A percentile compares a stretch with the other conserved stretches of the same genome.
Conservation (phyloP, 2,888 invertebrate genomes). For the Drosophila melanocephala region DNA sequence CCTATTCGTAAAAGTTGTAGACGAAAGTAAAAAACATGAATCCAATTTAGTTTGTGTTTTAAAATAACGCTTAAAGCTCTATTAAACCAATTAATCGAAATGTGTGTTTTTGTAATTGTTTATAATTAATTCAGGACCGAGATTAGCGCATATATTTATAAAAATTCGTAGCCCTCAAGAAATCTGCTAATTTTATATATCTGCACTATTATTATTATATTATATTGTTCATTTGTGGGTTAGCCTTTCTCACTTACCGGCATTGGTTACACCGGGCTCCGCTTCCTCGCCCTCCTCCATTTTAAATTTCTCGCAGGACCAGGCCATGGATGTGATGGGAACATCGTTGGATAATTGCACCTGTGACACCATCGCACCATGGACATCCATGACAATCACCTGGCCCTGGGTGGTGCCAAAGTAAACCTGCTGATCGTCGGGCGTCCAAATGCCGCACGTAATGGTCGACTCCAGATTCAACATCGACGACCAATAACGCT, state of each 20-base stretch:
- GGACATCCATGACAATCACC: constrained; percentile 98
- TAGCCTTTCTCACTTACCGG: constrained; percentile 77
- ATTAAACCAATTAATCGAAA: background rate
- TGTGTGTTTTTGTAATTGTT: background rate
- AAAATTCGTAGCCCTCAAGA: background rate
- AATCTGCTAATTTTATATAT: background rate
- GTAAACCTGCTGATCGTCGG: constrained; percentile 98
- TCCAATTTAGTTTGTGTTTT: background rate
- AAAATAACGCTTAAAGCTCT: fast-evolving
- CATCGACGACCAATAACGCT: constrained; percentile 99
- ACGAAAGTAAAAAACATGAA: background rate
- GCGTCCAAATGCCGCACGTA: constrained; percentile 99
- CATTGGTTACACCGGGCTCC: constrained; percentile 87
- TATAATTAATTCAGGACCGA: background rate
- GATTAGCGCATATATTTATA: background rate
- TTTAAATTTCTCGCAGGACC: constrained; percentile 99
- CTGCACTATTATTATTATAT: background rate
- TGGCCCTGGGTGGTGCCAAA: constrained; percentile 98
- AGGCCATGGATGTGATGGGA: constrained; percentile 95
- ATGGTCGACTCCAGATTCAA: constrained; percentile 96
- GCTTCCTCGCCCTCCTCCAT: constrained; percentile 97
- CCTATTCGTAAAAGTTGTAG: background rate
- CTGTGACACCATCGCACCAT: constrained; percentile 97
- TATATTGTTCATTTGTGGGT: background rate
- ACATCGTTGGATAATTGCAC: constrained; percentile 94